Percentiles rank a stretch among this genome's conserved stretches.
These are phyloP conservation scores for Nomada hirtipes DNA, from an alignment of 2,888 invertebrate genomes.

Conservation along the genomic window DNA sequence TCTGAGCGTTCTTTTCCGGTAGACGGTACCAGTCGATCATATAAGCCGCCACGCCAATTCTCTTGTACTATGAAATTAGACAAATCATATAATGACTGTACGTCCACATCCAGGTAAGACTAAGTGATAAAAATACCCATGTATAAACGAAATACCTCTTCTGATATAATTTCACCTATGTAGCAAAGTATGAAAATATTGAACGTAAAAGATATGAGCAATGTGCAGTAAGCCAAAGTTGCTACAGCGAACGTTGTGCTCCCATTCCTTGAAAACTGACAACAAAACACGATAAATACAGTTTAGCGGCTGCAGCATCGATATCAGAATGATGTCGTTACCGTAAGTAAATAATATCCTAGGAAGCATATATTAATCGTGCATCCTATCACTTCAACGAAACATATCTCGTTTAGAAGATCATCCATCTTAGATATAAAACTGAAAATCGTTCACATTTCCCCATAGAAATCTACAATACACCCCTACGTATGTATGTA, in stretches of 20 bases:
- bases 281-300: not conserved
- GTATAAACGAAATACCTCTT: slow-evolving; percentile 25
- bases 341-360: slow-evolving; percentile 79
- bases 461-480: not conserved
- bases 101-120: not conserved
- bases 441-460: slow-evolving; percentile 58
- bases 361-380: slow-evolving; percentile 80
- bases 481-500: too few relatives aligned
- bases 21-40: slow-evolving; percentile 77
- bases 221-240: slow-evolving; percentile 73
- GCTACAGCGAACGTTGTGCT: slow-evolving; percentile 73
- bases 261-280: slow-evolving; percentile 76
- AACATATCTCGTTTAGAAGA: slow-evolving; percentile 75
- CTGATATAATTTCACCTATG: slow-evolving; percentile 76
- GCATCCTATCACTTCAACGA: slow-evolving; percentile 79
- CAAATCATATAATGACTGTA: not conserved
- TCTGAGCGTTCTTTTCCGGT: slow-evolving; percentile 65
- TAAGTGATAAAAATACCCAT: too few relatives aligned
- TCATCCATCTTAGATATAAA: slow-evolving; percentile 75
- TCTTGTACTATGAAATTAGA: slow-evolving; percentile 62
- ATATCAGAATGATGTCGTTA: slow-evolving; percentile 40
- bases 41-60: slow-evolving; percentile 72
- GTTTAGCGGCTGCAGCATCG: not conserved
- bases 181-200: slow-evolving; percentile 80
- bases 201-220: slow-evolving; percentile 76